Evolutionary conservation across 2,888 invertebrate genomes (phyloP).

Genomic region (Beris morrisii): DNA sequence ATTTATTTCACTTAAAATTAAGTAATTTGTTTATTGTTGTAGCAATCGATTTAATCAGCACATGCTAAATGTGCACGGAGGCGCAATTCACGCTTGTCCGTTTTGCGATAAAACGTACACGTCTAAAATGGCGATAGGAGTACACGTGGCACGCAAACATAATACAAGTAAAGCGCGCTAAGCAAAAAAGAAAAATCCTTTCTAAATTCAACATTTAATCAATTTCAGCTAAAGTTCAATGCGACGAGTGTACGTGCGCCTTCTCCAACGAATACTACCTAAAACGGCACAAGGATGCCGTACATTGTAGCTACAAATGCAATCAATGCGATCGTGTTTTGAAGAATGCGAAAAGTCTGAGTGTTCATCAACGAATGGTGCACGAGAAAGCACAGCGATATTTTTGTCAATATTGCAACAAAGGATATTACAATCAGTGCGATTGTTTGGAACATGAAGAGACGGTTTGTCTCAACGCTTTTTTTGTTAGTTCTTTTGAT

Average conservation of each 20-base stretch:
- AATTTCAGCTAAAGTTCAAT: constrained; percentile 40
- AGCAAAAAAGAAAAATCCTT: not conserved
- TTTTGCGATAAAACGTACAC: constrained; percentile 49
- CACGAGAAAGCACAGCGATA: constrained; percentile 50
- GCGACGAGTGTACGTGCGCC: constrained; percentile 45
- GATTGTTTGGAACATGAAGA: constrained; percentile 49
- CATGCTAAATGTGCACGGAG: constrained; percentile 40
- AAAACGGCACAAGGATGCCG: constrained; percentile 46
- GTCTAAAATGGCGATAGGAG: constrained; percentile 52
- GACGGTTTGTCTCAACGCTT: constrained; percentile 39
- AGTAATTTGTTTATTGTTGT: no score
- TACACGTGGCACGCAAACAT: constrained; percentile 53
- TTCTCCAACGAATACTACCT: constrained; percentile 46
- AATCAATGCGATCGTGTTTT: constrained; percentile 46
- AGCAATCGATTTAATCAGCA: constrained; percentile 23
- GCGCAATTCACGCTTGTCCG: constrained; percentile 44
- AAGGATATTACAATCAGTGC: constrained; percentile 51
- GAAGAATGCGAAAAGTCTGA: constrained; percentile 48
- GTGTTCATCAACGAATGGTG: constrained; percentile 48
- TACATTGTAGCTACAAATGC: constrained; percentile 48
- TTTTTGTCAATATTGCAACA: constrained; percentile 47
- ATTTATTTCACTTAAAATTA: no score
- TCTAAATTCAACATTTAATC: not conserved
- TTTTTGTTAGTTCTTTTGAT: not conserved
- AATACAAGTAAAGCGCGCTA: constrained; percentile 47